Evolutionary conservation across 2,113 vertebrate genomes (phyloP).

Genomic region (Embiotoca jacksoni): DNA sequence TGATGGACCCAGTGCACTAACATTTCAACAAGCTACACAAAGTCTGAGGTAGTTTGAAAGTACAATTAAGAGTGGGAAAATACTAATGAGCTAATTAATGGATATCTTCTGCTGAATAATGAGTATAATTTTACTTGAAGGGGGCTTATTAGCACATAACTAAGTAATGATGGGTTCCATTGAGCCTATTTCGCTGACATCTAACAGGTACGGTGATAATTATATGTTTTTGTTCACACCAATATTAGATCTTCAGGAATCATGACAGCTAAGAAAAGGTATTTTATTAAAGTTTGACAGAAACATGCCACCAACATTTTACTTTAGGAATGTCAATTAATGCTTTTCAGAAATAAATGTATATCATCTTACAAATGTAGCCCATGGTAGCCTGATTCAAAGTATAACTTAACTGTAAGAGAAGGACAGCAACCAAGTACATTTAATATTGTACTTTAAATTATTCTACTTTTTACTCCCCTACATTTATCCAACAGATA

Average conservation of each 20-base stretch:
- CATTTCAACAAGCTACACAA: neutral
- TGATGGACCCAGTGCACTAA: neutral
- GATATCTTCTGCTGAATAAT: neutral
- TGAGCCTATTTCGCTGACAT: slow-evolving; percentile 11
- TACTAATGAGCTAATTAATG: slow-evolving; percentile 25
- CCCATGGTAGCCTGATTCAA: no score
- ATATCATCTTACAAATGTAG: neutral
- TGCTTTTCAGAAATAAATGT: neutral
- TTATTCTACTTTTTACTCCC: no score
- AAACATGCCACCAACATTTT: neutral
- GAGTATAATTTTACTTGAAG: slow-evolving; percentile 8
- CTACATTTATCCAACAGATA: no score
- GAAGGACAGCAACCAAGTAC: no score
- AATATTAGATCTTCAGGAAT: neutral
- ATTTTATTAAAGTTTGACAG: neutral
- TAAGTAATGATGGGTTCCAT: slow-evolving; percentile 10
- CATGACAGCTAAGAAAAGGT: neutral
- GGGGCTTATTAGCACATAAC: slow-evolving; percentile 16
- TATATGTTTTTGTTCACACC: neutral
- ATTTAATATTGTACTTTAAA: no score
- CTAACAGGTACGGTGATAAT: neutral
- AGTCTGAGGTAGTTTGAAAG: neutral
- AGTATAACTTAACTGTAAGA: no score
- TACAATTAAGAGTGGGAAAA: neutral
- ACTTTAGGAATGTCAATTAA: neutral